Evolutionary conservation across 1,140 invertebrate species (phyloP).

Genomic region (Colletes gigas): DNA sequence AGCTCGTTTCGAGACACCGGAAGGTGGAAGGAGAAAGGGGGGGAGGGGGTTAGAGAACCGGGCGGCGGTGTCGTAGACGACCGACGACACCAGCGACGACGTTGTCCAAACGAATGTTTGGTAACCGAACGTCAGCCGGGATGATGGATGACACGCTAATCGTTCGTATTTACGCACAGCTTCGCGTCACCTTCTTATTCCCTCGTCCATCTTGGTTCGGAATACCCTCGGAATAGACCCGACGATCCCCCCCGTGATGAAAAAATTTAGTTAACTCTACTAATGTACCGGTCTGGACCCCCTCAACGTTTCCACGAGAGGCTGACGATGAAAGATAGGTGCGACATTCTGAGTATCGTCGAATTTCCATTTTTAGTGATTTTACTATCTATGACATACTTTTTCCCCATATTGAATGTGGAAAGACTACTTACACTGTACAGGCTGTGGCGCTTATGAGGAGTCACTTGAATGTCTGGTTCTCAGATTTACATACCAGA

Average conservation of each 20-base stretch:
- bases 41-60: neutral
- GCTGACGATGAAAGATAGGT: too few relatives aligned
- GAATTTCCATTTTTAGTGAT: too few relatives aligned
- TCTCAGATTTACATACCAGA: neutral
- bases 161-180: conserved; percentile 72
- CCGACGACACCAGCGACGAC: conserved; percentile 27
- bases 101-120: conserved; percentile 63
- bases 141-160: conserved; percentile 75
- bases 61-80: neutral
- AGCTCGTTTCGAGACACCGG: conserved; percentile 50
- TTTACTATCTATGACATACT: too few relatives aligned
- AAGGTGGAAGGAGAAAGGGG: conserved; percentile 17
- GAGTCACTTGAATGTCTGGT: too few relatives aligned
- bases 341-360: too few relatives aligned
- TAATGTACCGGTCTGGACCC: neutral
- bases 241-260: neutral
- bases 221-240: conserved; percentile 33
- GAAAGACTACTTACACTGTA: too few relatives aligned
- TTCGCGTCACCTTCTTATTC: conserved; percentile 54
- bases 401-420: too few relatives aligned
- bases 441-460: too few relatives aligned
- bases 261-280: conserved; percentile 11
- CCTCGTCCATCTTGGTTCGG: conserved; percentile 29
- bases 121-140: conserved; percentile 61
- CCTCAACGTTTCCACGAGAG: neutral